A percentile compares a stretch with the other conserved stretches of the same genome.
Conservation (phyloP, 2,113 vertebrate genomes). For the Chauna torquata region DNA sequence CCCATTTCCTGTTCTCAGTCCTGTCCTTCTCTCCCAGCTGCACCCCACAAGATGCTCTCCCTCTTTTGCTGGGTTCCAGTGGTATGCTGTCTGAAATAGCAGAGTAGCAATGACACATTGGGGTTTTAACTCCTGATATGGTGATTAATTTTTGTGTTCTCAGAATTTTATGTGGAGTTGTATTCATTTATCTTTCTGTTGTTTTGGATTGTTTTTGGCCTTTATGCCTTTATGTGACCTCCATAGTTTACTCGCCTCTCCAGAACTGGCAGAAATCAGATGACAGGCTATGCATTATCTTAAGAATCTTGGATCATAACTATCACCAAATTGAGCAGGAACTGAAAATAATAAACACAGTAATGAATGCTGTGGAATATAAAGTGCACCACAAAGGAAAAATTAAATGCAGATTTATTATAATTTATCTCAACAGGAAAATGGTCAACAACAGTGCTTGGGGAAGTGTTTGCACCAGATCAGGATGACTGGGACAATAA, state of each 20-base stretch:
- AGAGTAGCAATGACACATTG: neutral
- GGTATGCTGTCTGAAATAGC: neutral
- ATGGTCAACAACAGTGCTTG: slow-evolving; percentile 83
- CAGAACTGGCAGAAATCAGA: neutral
- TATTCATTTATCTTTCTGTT: neutral
- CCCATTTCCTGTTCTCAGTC: neutral
- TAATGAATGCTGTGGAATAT: slow-evolving; percentile 14
- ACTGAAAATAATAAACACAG: slow-evolving; percentile 38
- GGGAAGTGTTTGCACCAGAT: slow-evolving; percentile 88
- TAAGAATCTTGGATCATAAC: slow-evolving; percentile 11
- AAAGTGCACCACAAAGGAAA: slow-evolving; percentile 35
- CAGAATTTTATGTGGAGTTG: neutral
- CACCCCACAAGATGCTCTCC: neutral
- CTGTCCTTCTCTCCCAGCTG: neutral
- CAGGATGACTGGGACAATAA: slow-evolving; percentile 94
- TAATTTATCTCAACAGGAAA: slow-evolving; percentile 78
- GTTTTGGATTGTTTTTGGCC: neutral
- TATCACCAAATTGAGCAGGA: neutral
- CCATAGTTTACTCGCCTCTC: neutral
- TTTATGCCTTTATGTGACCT: neutral
- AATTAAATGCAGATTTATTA: slow-evolving; percentile 70
- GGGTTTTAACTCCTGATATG: neutral
- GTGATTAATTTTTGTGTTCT: neutral
- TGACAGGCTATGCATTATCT: neutral
- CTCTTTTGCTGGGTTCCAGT: neutral